Conservation (phyloP, 2,113 vertebrate species). For the Montifringilla adamsi region DNA sequence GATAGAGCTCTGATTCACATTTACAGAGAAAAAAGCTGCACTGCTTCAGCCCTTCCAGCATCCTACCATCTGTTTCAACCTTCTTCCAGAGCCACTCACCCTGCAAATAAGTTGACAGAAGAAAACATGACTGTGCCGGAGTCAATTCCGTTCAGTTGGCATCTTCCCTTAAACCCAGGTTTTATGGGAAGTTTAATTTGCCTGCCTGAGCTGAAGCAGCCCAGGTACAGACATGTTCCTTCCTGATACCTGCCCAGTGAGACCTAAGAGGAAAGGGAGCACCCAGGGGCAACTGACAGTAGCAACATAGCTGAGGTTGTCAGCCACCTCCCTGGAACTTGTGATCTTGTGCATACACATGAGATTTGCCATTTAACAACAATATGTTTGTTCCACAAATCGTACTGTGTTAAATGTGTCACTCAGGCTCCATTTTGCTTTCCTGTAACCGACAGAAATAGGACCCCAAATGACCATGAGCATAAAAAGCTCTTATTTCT, state of each 20-base stretch:
- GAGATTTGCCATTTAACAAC: not conserved
- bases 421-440: not conserved
- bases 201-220: not conserved
- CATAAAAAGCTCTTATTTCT: not conserved
- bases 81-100: constrained; percentile 6
- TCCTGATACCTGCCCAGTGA: not conserved
- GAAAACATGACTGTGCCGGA: not conserved
- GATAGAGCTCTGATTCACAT: constrained; percentile 42
- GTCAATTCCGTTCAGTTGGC: not conserved
- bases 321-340: accelerated
- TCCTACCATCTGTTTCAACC: constrained; percentile 44
- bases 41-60: constrained; percentile 25
- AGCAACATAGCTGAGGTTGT: not conserved
- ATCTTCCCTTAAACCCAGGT: not conserved
- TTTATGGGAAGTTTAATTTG: not conserved
- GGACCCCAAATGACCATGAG: not conserved
- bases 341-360: not conserved
- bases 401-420: not conserved
- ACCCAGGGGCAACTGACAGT: not conserved
- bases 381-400: not conserved
- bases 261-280: not conserved
- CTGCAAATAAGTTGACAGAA: constrained; percentile 24
- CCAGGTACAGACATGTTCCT: not conserved
- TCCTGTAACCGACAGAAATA: not conserved
- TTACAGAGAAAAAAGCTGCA: constrained; percentile 25